Conservation (phyloP, 2,888 invertebrate species). For the Charanyca ferruginea region DNA sequence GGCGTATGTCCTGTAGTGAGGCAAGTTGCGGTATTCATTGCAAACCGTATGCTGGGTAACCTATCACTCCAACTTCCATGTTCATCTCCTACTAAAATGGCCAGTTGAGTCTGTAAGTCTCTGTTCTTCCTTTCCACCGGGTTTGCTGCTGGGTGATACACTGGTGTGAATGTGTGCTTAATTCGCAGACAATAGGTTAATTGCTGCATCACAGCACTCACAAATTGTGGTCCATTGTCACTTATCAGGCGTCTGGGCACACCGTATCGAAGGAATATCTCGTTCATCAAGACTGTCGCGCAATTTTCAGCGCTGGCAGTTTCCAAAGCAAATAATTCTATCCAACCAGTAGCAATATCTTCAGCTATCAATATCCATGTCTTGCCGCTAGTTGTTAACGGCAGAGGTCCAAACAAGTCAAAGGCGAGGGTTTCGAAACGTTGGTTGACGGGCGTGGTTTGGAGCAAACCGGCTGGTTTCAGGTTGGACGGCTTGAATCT, state of each 20-base stretch:
- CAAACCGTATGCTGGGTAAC: conserved; percentile 21
- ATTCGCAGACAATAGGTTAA: conserved; percentile 56
- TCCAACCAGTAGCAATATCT: conserved; percentile 61
- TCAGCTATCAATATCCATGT: too few species aligned
- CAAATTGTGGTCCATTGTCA: too few species aligned
- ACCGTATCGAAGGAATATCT: too few species aligned
- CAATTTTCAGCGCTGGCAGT: conserved; percentile 64
- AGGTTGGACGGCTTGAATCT: too few species aligned
- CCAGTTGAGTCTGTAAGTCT: conserved; percentile 28
- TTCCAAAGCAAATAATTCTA: conserved; percentile 63
- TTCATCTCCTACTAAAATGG: conserved; percentile 25
- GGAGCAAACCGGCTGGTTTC: too few species aligned
- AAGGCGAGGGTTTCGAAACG: too few species aligned
- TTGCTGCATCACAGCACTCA: too few species aligned
- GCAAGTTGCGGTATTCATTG: conserved; percentile 29
- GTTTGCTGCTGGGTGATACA: conserved; percentile 28
- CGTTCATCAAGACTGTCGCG: conserved; percentile 67
- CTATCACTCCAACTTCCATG: conserved; percentile 15
- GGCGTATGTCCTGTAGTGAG: conserved; percentile 20
- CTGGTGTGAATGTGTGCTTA: conserved; percentile 54
- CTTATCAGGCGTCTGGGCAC: too few species aligned
- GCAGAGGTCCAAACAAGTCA: too few species aligned
- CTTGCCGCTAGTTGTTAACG: too few species aligned
- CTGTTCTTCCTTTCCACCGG: conserved; percentile 24
- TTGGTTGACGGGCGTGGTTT: too few species aligned